phyloP scores from a whole-genome alignment of 2,888 invertebrate species.

The Neoaliturus tenellus region DNA sequence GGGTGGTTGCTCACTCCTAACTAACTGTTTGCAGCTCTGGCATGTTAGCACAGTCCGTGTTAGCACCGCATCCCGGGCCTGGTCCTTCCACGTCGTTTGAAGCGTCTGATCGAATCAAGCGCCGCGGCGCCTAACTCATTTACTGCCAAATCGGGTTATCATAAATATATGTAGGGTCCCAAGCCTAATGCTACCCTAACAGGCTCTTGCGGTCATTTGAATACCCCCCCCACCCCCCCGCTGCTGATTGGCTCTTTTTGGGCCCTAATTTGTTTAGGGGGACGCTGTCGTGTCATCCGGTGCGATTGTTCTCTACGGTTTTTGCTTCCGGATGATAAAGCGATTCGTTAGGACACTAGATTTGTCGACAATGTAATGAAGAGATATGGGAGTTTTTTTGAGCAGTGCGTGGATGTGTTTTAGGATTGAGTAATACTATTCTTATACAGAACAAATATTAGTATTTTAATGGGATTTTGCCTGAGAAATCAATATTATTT shows the following conservation, averaged over 20 bases:
- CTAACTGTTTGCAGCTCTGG: too few species aligned
- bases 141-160: slow-evolving; percentile 63
- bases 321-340: slow-evolving; percentile 10
- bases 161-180: slow-evolving; percentile 63
- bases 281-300: slow-evolving; percentile 11
- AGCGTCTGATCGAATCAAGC: slow-evolving; percentile 52
- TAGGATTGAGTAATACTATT: too few species aligned
- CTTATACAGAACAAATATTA: too few species aligned
- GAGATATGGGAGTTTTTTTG: too few species aligned
- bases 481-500: too few species aligned
- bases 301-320: neutral
- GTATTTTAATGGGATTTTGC: too few species aligned
- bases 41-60: too few species aligned
- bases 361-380: too few species aligned
- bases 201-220: slow-evolving; percentile 53
- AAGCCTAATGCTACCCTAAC: slow-evolving; percentile 39
- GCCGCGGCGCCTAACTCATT: slow-evolving; percentile 52
- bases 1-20: too few species aligned
- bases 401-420: too few species aligned
- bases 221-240: slow-evolving; percentile 4
- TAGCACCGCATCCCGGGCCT: neutral
- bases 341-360: too few species aligned
- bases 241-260: slow-evolving; percentile 41
- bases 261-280: slow-evolving; percentile 51
- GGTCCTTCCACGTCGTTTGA: slow-evolving; percentile 55